phyloP scores from a whole-genome alignment of 2,113 vertebrate genomes.

The Tetrao urogallus region DNA sequence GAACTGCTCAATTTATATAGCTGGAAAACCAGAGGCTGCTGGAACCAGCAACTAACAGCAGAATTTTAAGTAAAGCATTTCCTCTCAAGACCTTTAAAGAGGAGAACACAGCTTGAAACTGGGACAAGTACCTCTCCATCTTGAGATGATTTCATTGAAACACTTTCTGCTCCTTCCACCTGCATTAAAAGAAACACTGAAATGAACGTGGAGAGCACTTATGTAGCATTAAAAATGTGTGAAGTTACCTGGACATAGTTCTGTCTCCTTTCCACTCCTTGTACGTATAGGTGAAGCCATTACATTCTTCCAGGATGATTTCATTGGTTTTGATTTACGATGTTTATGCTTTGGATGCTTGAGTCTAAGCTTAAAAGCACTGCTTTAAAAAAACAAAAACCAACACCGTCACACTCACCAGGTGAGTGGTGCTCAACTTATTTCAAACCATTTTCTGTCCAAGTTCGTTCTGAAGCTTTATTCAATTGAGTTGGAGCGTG shows the following conservation, averaged over 20 bases:
- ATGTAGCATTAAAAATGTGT: neutral
- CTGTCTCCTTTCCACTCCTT: constrained; percentile 21
- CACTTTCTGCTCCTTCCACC: constrained; percentile 17
- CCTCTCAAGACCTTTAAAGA: neutral
- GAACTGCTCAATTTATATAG: neutral
- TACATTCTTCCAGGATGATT: constrained; percentile 20
- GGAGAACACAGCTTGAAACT: neutral
- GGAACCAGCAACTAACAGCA: neutral
- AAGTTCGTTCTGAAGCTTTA: constrained; percentile 33
- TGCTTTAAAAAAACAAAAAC: constrained; percentile 32
- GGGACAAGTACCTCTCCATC: constrained; percentile 22
- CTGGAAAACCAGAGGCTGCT: neutral
- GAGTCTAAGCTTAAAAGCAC: constrained; percentile 60
- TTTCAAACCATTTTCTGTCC: constrained; percentile 51
- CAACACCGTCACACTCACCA: neutral
- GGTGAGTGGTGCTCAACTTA: constrained; percentile 30
- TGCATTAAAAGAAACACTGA: neutral
- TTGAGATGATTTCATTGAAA: neutral
- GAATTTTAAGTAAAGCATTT: neutral
- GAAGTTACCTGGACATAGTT: constrained; percentile 14
- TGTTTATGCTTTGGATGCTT: constrained; percentile 56
- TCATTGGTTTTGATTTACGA: constrained; percentile 58
- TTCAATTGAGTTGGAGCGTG: constrained; percentile 60
- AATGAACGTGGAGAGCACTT: neutral
- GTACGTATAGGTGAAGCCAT: constrained; percentile 46